Evolutionary conservation across 2,888 invertebrate species (phyloP).

Genomic region (Drosophila imparisetae): DNA sequence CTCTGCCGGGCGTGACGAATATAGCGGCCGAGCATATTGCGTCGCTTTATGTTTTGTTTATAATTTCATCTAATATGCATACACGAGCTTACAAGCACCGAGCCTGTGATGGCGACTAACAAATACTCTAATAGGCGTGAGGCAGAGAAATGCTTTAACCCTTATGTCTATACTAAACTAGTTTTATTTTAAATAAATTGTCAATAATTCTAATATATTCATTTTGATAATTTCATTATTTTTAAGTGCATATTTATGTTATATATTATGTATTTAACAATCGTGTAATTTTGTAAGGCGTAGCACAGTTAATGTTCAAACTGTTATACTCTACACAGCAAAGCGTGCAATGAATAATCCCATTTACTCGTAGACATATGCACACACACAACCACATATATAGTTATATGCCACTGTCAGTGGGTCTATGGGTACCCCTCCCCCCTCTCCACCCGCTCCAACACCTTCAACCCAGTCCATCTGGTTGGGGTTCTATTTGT

Average conservation of each 20-base stretch:
- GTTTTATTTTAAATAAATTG: background rate
- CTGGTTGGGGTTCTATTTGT: conserved; percentile 58
- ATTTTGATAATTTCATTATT: background rate
- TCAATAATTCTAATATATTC: background rate
- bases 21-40: conserved; percentile 60
- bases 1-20: conserved; percentile 74
- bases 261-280: background rate
- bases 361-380: conserved; percentile 14
- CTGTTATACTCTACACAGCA: background rate
- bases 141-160: background rate
- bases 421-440: conserved; percentile 9
- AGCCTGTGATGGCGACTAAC: background rate
- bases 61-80: conserved; percentile 80
- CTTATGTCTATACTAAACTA: background rate
- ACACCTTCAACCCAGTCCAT: background rate
- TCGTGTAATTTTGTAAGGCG: background rate
- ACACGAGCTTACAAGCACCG: conserved; percentile 42
- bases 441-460: too few relatives aligned
- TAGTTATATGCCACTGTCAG: conserved; percentile 45
- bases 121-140: conserved; percentile 5
- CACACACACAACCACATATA: conserved; percentile 4
- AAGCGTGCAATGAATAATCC: conserved; percentile 22
- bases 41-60: conserved; percentile 75
- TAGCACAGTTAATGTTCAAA: background rate
- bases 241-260: background rate